phyloP scores from a whole-genome alignment of 1,140 invertebrate species.

The Idris sp. region DNA sequence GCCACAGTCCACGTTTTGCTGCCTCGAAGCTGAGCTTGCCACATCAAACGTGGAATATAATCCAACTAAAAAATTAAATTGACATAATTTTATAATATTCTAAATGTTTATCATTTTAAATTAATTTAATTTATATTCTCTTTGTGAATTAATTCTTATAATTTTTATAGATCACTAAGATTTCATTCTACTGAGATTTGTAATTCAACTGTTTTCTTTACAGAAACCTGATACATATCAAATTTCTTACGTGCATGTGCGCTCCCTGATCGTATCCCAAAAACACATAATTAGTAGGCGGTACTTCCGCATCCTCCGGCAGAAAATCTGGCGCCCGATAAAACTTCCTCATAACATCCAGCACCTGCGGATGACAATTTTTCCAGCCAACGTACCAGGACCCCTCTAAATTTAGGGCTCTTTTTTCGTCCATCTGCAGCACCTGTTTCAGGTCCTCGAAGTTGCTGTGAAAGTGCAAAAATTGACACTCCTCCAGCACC shows the following conservation, averaged over 20 bases:
- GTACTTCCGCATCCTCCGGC: slow-evolving; percentile 91
- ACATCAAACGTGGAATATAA: slow-evolving; percentile 93
- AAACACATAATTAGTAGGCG: slow-evolving; percentile 94
- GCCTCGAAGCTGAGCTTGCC: slow-evolving; percentile 94
- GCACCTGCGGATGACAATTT: slow-evolving; percentile 90
- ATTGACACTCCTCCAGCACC: slow-evolving; percentile 89
- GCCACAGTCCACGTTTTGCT: slow-evolving; percentile 91
- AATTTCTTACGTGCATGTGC: slow-evolving; percentile 89
- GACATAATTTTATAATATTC: not conserved
- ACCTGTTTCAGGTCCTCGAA: slow-evolving; percentile 88
- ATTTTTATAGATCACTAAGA: no score
- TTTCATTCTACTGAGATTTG: no score
- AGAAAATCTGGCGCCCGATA: slow-evolving; percentile 92
- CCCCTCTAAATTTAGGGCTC: slow-evolving; percentile 81
- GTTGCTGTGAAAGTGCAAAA: slow-evolving; percentile 92
- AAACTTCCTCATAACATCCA: slow-evolving; percentile 86
- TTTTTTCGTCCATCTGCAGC: slow-evolving; percentile 84
- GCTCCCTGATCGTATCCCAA: slow-evolving; percentile 95
- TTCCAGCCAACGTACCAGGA: slow-evolving; percentile 96
- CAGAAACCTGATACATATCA: no score
- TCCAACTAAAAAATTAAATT: slow-evolving; percentile 90
- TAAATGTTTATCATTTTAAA: no score
- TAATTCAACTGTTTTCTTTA: no score
- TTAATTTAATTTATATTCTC: no score
- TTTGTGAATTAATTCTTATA: no score